Evolutionary conservation across 2,113 vertebrate genomes (phyloP).

Genomic region (Labrus mixtus): DNA sequence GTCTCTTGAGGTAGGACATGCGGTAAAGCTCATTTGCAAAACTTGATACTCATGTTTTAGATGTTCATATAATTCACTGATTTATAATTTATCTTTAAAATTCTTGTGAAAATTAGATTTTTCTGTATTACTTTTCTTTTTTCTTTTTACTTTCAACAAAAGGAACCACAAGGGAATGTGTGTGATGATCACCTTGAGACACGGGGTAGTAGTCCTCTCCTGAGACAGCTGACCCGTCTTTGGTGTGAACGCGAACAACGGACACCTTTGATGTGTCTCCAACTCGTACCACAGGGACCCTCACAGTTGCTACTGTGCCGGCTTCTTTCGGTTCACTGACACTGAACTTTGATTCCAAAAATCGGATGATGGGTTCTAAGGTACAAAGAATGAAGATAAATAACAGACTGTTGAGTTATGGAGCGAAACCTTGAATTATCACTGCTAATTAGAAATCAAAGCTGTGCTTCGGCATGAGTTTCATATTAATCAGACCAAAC

Average conservation of each 20-base stretch:
- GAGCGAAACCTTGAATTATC: neutral
- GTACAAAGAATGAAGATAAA: slow-evolving; percentile 4
- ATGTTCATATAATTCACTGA: neutral
- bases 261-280: slow-evolving; percentile 94
- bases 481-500: neutral
- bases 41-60: neutral
- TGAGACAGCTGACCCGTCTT: slow-evolving; percentile 93
- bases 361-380: slow-evolving; percentile 82
- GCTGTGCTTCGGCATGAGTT: neutral
- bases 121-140: too few species aligned
- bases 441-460: neutral
- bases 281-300: slow-evolving; percentile 89
- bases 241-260: slow-evolving; percentile 93
- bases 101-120: neutral
- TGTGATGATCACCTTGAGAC: slow-evolving; percentile 87
- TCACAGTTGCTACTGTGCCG: slow-evolving; percentile 83
- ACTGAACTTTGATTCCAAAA: slow-evolving; percentile 83
- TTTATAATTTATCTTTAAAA: neutral
- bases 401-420: neutral
- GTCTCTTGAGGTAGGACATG: neutral
- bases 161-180: neutral
- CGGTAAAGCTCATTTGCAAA: slow-evolving; percentile 1
- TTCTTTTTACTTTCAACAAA: too few species aligned
- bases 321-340: slow-evolving; percentile 89
- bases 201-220: slow-evolving; percentile 95